Base-by-base conservation (phyloP, 2,888 invertebrate genomes). In the Eumerus sabulonum region DNA sequence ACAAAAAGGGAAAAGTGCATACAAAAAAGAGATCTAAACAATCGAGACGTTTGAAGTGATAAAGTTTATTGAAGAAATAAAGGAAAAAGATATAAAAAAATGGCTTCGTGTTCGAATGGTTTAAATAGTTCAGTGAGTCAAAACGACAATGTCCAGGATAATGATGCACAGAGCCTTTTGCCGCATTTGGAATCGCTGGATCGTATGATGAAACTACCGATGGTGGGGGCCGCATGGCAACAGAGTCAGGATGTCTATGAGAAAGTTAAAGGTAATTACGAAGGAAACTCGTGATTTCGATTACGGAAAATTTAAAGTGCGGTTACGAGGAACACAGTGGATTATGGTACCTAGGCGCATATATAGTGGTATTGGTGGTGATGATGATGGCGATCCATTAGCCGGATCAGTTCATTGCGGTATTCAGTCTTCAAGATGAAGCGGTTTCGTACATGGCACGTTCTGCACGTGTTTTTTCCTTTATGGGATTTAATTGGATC, bases 141-240 rank as follows among this genome's bases (percentile, higher is more conserved):
- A 68, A 71, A 63, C 76, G 82, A 76, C 47, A 59, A 62, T 60
- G 84, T 81, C 50, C 83, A 82, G 50, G 70, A 76, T 16, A 88
- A 87, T 85, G 88, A 88, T 85, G 84, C 86, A 40, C 86, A 88
- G 83, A 87, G 85, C 82, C 82, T 89, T 47, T 79, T 89, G 82
- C 88, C 89, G 44, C 89, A 90, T 83, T 85, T 92, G 86, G 91
- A 91, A 83, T 91, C 91, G 12, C 87, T 91, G 40, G 90, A 91
- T 83, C 88, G 91, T 72, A 90, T 92, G 84, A 88, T 90, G 82
- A 90, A 91, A 83, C 84, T 92, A 63, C 92, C 92, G 0, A 90
- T 91, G 11, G 90, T 92, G 9, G 91, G 91, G 84, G 90, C 91
- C 17, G 91, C 92, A 18, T 90, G 91, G 85, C 90, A 91, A 85